phyloP scores from a whole-genome alignment of 2,113 vertebrate genomes.

The Todiramphus saurophagus region DNA sequence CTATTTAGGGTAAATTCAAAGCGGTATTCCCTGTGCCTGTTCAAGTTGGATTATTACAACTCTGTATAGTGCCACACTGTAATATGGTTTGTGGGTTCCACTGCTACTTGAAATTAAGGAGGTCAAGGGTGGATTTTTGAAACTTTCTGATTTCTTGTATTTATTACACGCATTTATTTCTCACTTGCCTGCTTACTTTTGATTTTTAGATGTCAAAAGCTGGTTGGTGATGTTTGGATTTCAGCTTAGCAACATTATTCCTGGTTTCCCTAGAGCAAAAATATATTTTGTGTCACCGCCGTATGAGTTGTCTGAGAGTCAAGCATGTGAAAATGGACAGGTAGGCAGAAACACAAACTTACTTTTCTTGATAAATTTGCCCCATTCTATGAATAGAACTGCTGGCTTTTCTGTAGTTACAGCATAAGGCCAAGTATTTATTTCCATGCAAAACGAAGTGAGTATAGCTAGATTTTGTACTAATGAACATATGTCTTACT shows the following conservation, averaged over 20 bases:
- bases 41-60: not conserved
- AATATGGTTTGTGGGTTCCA: not conserved
- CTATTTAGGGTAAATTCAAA: not conserved
- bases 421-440: not conserved
- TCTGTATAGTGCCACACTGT: not conserved
- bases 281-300: slow-evolving; percentile 96
- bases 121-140: not conserved
- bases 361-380: not conserved
- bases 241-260: slow-evolving; percentile 99
- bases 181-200: slow-evolving; percentile 49
- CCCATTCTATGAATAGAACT: not conserved
- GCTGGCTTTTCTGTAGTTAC: not conserved
- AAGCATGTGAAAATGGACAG: slow-evolving; percentile 95
- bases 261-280: slow-evolving; percentile 94
- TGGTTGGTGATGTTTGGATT: slow-evolving; percentile 99
- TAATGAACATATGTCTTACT: slow-evolving; percentile 43
- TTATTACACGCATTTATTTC: not conserved
- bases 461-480: not conserved
- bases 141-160: not conserved
- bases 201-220: slow-evolving; percentile 92
- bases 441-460: not conserved
- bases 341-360: slow-evolving; percentile 66
- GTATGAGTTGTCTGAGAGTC: slow-evolving; percentile 90
- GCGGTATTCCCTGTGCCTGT: not conserved
- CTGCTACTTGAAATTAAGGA: not conserved